Conservation (phyloP, 1,140 invertebrate species). For the Brachionus manjavacas region DNA sequence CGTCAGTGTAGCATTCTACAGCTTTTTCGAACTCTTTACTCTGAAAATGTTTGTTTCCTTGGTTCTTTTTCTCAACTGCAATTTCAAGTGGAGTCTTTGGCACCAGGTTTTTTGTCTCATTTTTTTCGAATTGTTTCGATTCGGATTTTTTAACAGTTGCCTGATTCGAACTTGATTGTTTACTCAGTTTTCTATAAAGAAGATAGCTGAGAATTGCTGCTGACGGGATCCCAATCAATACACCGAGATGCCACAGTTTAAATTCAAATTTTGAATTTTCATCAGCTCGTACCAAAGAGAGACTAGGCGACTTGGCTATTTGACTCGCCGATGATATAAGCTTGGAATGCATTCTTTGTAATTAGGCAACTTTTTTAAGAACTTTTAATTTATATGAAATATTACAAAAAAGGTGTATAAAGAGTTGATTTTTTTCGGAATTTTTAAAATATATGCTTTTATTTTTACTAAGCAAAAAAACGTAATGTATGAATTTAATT, state of each 20-base stretch:
- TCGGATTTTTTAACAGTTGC: neutral
- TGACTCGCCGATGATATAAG: neutral
- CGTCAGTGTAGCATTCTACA: constrained; percentile 77
- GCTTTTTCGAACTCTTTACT: constrained; percentile 79
- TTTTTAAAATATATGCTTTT: neutral
- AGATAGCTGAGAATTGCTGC: constrained; percentile 8
- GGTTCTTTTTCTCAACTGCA: constrained; percentile 72
- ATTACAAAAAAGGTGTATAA: neutral
- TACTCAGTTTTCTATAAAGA: neutral
- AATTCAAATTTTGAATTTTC: constrained; percentile 14
- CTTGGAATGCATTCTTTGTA: constrained; percentile 32
- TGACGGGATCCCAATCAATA: constrained; percentile 25
- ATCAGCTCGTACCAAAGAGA: neutral
- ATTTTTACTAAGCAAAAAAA: neutral
- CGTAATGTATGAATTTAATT: neutral
- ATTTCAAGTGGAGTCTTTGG: constrained; percentile 64
- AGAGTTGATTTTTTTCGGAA: neutral
- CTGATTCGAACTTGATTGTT: neutral
- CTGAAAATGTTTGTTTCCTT: constrained; percentile 82
- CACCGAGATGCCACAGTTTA: constrained; percentile 29
- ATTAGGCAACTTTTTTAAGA: neutral
- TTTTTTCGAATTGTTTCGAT: neutral
- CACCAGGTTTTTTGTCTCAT: neutral
- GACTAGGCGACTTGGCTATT: neutral
- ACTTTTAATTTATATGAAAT: neutral